phyloP scores from a whole-genome alignment of 37 sponge, comb jelly and placozoan species.

The Dysidea cf. avara region DNA sequence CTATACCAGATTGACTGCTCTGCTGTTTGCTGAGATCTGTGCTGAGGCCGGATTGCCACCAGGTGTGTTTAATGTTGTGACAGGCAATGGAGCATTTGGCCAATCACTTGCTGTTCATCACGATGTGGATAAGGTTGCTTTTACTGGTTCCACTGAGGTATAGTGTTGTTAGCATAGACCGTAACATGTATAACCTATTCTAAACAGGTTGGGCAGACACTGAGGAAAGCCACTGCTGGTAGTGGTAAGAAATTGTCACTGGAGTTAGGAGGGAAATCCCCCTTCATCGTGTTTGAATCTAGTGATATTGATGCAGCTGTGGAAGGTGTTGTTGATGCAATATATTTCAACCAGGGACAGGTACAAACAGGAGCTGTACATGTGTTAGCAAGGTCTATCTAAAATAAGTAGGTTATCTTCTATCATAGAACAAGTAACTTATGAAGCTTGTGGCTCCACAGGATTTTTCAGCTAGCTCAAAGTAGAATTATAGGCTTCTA shows the following conservation, averaged over 20 bases:
- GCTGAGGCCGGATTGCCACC: slow-evolving; percentile 98
- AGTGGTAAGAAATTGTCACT: slow-evolving; percentile 86
- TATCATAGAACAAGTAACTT: too few species aligned
- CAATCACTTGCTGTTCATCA: slow-evolving; percentile 74
- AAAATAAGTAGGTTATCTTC: too few species aligned
- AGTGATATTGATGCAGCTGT: slow-evolving; percentile 89
- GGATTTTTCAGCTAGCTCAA: too few species aligned
- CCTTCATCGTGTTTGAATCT: slow-evolving; percentile 88
- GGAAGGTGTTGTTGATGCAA: slow-evolving; percentile 96
- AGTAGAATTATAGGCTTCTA: too few species aligned
- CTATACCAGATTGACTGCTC: slow-evolving; percentile 89
- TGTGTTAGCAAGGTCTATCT: too few species aligned
- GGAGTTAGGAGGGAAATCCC: slow-evolving; percentile 94
- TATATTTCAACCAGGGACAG: slow-evolving; percentile 97
- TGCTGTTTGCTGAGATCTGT: slow-evolving; percentile 97
- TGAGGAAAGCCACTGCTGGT: slow-evolving; percentile 85
- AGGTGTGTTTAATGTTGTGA: slow-evolving; percentile 87
- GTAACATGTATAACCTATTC: slow-evolving; percentile 3
- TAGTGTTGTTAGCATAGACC: neutral
- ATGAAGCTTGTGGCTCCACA: too few species aligned
- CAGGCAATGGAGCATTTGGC: slow-evolving; percentile 90
- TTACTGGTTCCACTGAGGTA: slow-evolving; percentile 90
- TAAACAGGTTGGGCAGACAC: slow-evolving; percentile 81
- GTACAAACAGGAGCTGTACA: slow-evolving; percentile 23
- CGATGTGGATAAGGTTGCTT: slow-evolving; percentile 91